These are phyloP conservation scores for Phrynosoma blainvillii DNA, from an alignment of 2,113 vertebrate species.

Conservation along the genomic window DNA sequence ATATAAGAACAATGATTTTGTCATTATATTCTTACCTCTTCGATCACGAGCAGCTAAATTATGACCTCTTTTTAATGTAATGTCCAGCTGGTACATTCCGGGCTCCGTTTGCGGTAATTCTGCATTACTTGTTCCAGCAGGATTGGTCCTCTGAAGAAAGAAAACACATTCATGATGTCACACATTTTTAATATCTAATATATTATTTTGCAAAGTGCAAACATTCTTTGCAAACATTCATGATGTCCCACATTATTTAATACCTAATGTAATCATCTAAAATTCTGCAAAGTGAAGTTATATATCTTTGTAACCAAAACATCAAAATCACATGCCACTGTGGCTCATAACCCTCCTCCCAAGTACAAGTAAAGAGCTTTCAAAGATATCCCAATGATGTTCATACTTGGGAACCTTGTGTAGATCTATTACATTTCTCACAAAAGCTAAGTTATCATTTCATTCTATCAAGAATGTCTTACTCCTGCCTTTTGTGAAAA, in stretches of 20 bases:
- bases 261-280: background rate
- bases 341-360: background rate
- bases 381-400: background rate
- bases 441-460: background rate
- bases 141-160: constrained; percentile 80
- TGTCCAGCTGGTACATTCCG: constrained; percentile 93
- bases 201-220: too few relatives aligned
- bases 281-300: background rate
- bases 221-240: background rate
- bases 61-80: constrained; percentile 89
- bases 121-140: constrained; percentile 84
- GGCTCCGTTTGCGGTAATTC: constrained; percentile 77
- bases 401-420: background rate
- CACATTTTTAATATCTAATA: background rate
- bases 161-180: background rate
- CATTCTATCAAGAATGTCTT: background rate
- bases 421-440: background rate
- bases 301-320: background rate
- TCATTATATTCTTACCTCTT: constrained; percentile 80
- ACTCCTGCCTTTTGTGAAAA: background rate
- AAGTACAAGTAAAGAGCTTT: background rate
- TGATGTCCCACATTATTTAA: background rate
- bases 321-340: background rate
- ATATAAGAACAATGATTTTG: background rate
- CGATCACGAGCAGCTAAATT: constrained; percentile 92